A percentile compares a stretch with the other conserved stretches of the same genome.
These are phyloP conservation scores for Lacanobia oleracea DNA, from an alignment of 2,888 invertebrate species.

Conservation along the genomic window DNA sequence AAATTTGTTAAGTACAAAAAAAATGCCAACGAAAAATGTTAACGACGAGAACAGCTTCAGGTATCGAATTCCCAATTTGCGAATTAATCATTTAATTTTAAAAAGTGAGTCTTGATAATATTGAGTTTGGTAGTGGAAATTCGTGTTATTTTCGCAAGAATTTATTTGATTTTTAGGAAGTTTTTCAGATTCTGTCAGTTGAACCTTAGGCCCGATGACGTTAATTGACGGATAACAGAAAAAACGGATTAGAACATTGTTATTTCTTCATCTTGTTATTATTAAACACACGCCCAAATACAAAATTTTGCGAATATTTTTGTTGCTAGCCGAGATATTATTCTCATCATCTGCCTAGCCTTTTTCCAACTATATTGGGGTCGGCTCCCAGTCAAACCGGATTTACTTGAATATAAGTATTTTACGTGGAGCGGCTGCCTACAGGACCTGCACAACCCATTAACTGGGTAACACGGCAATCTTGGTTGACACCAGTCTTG, in stretches of 20 bases:
- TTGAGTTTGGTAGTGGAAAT: constrained; percentile 20
- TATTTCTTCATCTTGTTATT: not conserved
- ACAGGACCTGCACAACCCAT: too few species aligned
- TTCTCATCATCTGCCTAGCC: too few species aligned
- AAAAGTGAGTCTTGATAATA: constrained; percentile 26
- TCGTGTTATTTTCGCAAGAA: constrained; percentile 14
- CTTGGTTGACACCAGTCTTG: too few species aligned
- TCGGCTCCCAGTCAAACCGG: too few species aligned
- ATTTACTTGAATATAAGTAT: too few species aligned
- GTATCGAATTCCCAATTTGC: constrained; percentile 59
- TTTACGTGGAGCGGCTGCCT: too few species aligned
- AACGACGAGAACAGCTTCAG: constrained; percentile 7
- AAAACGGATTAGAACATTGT: not conserved
- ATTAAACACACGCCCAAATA: too few species aligned
- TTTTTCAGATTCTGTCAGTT: constrained; percentile 1
- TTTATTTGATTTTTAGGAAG: constrained; percentile 22
- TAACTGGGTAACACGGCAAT: too few species aligned
- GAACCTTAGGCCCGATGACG: not conserved
- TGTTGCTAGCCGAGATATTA: not conserved
- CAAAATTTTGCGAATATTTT: not conserved
- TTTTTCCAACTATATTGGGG: too few species aligned
- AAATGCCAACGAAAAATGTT: not conserved
- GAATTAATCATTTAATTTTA: constrained; percentile 46
- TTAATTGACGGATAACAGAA: constrained; percentile 44
- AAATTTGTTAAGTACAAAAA: constrained; percentile 23